These are phyloP conservation scores for Amphipyra tragopoginis DNA, from an alignment of 2,888 invertebrate species.

Conservation along the genomic window DNA sequence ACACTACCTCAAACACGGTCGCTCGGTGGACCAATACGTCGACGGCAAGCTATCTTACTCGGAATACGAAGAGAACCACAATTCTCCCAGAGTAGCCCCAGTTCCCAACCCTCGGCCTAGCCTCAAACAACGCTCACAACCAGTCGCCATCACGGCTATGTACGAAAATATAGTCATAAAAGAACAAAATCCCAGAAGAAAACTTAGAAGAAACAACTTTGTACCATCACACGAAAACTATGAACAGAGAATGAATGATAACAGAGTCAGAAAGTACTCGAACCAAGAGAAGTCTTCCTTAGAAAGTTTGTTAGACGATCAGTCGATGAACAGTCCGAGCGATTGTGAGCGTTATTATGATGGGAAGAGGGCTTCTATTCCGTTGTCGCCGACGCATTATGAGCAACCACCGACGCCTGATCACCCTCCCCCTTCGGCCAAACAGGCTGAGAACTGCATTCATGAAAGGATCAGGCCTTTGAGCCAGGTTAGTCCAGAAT, in stretches of 20 bases:
- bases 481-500: constrained; percentile 94
- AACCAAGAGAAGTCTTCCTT: constrained; percentile 89
- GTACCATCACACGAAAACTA: constrained; percentile 91
- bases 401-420: constrained; percentile 98
- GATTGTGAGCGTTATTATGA: constrained; percentile 84
- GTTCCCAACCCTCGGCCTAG: constrained; percentile 84
- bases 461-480: constrained; percentile 96
- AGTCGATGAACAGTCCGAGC: constrained; percentile 87
- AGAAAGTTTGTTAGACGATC: constrained; percentile 91
- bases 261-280: constrained; percentile 84
- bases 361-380: constrained; percentile 87
- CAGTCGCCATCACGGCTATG: constrained; percentile 93
- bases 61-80: constrained; percentile 89
- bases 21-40: constrained; percentile 94
- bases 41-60: constrained; percentile 90
- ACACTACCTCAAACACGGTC: constrained; percentile 92
- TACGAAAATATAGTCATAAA: constrained; percentile 93
- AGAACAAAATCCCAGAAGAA: constrained; percentile 93
- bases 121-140: constrained; percentile 89
- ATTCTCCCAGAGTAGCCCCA: constrained; percentile 82
- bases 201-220: constrained; percentile 91
- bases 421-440: constrained; percentile 97
- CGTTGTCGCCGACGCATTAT: constrained; percentile 96
- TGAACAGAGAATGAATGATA: constrained; percentile 86
- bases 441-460: constrained; percentile 96